Base-by-base conservation (phyloP, 2,113 vertebrate species). In the Corydoras maculifer region DNA sequence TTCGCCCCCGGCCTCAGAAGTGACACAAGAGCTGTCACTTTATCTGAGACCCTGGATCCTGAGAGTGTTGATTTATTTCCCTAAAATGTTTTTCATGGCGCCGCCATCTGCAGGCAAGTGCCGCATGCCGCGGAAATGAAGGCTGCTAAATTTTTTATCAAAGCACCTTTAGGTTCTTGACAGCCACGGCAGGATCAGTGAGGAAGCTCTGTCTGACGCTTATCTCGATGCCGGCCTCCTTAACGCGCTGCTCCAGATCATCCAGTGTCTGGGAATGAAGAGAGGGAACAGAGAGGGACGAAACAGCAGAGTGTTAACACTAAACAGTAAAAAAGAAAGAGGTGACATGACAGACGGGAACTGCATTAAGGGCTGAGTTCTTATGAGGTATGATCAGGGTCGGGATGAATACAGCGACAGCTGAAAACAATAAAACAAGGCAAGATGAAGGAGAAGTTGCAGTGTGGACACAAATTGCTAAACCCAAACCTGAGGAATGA, bases 161-260 rank as follows among this genome's bases (percentile, higher is more conserved):
- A 79, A 74, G 83, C 84, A 98, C 95, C 95, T 97, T 98, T 68
- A 97, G 92, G 86, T 96, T 97, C 77, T 95, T 94, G 69, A 98
- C 94, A 1, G 95, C 94, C 3, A 95, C 92, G 3, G 93, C 89
- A 4, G 95, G 95, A 82, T 97, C 94, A 5, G 93, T 95, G 84
- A 98, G 96, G 89, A 98, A 98, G 73, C 94, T 97, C 85, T 96
- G 94, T 15, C 94, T 90, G 78, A 96, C 96, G 49, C 94, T 98
- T 83, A 98, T 96, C 87, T 98, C 95, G 3, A 98, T 92, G 10
- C 92, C 93, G 3, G 95, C 95, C 79, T 95, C 94, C 81, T 94
- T 94, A 82, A 90, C 88, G 68, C 94, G 86, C 69, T 97, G 88
- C 81, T 97, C 95, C 76, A 98, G 86, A 85, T 98, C 95, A 13